phyloP scores from a whole-genome alignment of 1,140 invertebrate genomes.

The Zaprionus lachaisei region DNA sequence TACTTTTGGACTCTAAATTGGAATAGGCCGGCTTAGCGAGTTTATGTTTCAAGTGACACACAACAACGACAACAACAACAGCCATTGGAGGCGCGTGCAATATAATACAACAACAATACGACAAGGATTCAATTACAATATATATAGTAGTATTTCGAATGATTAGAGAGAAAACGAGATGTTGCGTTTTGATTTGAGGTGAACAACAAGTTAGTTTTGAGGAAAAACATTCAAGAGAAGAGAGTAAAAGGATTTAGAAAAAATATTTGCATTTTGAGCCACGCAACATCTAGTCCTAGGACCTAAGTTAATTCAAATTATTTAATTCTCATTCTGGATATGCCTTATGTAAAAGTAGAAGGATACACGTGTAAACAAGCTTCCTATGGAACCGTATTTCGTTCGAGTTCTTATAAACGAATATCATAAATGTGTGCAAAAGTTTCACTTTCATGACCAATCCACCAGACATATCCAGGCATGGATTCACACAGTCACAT shows the following conservation, averaged over 20 bases:
- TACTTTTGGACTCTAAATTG: constrained; percentile 63
- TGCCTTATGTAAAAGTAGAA: neutral
- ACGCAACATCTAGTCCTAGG: constrained; percentile 5
- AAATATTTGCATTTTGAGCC: constrained; percentile 13
- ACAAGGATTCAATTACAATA: constrained; percentile 38
- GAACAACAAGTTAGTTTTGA: constrained; percentile 30
- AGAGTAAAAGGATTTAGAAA: constrained; percentile 66
- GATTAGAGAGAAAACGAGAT: constrained; percentile 55
- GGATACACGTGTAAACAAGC: neutral
- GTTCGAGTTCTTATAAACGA: neutral
- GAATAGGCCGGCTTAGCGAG: constrained; percentile 15
- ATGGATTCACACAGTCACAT: constrained; percentile 8
- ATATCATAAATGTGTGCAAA: neutral
- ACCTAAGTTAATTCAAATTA: neutral
- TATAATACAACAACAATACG: constrained; percentile 56
- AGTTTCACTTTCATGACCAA: neutral
- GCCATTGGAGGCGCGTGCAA: constrained; percentile 37
- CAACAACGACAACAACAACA: constrained; percentile 63
- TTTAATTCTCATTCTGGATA: constrained; percentile 17
- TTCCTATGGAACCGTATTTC: neutral
- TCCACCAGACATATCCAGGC: constrained; percentile 17
- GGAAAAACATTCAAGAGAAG: constrained; percentile 67
- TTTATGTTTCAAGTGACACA: constrained; percentile 35
- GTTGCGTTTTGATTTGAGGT: constrained; percentile 25
- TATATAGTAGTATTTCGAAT: constrained; percentile 14